Conservation (phyloP, 1,140 invertebrate genomes). For the Drosophila quadrilineata region DNA sequence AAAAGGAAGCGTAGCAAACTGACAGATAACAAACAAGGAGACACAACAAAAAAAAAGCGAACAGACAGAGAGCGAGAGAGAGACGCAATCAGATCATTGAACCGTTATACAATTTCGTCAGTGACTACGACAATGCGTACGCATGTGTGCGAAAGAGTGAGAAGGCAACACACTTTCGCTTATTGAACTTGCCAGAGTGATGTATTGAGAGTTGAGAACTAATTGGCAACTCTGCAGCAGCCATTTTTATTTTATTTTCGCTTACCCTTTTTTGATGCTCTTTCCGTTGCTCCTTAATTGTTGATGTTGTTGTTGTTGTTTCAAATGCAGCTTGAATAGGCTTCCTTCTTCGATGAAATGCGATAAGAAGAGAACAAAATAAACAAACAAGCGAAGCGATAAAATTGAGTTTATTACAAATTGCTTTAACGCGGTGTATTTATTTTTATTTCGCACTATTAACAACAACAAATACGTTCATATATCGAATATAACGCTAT, state of each 20-base stretch:
- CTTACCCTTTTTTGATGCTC: conserved; percentile 24
- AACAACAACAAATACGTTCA: conserved; percentile 2
- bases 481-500: background rate
- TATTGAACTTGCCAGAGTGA: conserved; percentile 68
- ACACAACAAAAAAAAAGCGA: conserved; percentile 2
- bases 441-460: conserved; percentile 14
- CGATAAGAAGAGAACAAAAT: conserved; percentile 24
- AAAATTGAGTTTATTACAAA: conserved; percentile 20
- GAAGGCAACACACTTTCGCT: conserved; percentile 63
- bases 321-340: conserved; percentile 35
- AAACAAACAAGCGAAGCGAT: conserved; percentile 21
- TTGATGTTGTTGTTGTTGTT: conserved; percentile 17
- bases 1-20: conserved; percentile 54
- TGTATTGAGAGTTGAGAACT: too few relatives aligned
- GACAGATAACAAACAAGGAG: conserved; percentile 31
- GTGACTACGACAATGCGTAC: background rate
- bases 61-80: conserved; percentile 40
- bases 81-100: conserved; percentile 47
- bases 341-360: conserved; percentile 16
- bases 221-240: conserved; percentile 20
- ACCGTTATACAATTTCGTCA: conserved; percentile 60
- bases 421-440: conserved; percentile 7
- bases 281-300: conserved; percentile 7
- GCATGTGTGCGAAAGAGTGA: conserved; percentile 25
- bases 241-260: conserved; percentile 18